Conservation (phyloP, 2,888 invertebrate genomes). For the Hypolimnas misippus region DNA sequence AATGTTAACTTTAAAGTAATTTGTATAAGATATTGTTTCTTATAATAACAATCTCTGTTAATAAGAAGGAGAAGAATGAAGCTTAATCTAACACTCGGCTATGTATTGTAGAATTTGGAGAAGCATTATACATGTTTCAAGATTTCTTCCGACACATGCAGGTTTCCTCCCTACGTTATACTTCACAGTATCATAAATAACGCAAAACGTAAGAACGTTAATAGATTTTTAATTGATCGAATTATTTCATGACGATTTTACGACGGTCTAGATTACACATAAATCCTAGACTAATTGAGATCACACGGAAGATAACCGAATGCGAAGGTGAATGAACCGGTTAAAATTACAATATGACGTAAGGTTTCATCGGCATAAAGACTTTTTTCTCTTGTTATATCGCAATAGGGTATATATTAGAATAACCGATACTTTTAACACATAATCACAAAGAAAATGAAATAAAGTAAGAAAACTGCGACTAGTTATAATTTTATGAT, state of each 20-base stretch:
- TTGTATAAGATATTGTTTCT: background rate
- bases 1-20: constrained; percentile 14
- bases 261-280: background rate
- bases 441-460: background rate
- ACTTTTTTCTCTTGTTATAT: constrained; percentile 29
- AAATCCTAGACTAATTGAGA: constrained; percentile 5
- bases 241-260: background rate
- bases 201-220: background rate
- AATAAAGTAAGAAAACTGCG: background rate
- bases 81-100: too few relatives aligned
- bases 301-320: constrained; percentile 45
- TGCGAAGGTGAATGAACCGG: constrained; percentile 63
- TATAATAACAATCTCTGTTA: too few relatives aligned
- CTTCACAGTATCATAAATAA: too few relatives aligned
- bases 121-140: too few relatives aligned
- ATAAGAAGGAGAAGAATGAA: too few relatives aligned
- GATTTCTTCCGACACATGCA: background rate
- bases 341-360: constrained; percentile 46
- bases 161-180: background rate
- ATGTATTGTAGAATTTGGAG: too few relatives aligned
- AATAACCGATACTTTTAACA: background rate
- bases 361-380: constrained; percentile 35
- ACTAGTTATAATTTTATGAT: background rate
- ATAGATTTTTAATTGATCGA: background rate
- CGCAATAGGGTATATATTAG: constrained; percentile 4